Evolutionary conservation across 35 echinoderm and acorn worm genomes (phyloP).

Genomic region (Stichopus chloronotus): DNA sequence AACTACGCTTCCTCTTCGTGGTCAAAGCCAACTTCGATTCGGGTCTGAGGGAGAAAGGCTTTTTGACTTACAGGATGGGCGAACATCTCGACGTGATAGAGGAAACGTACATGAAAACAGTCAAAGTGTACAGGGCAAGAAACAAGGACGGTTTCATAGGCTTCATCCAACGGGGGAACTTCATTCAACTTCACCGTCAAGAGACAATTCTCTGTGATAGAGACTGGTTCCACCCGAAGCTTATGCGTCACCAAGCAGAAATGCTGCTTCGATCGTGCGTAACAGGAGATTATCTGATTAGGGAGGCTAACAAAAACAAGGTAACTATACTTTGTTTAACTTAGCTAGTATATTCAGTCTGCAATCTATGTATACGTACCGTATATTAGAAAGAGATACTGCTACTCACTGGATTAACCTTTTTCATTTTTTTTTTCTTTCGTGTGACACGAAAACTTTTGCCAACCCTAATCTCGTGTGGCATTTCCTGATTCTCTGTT

Average conservation of each 20-base stretch:
- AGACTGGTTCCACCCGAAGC: constrained; percentile 29
- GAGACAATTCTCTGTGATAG: constrained; percentile 13
- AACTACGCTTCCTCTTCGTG: neutral
- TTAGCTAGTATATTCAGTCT: too few species aligned
- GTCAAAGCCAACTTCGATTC: constrained; percentile 4
- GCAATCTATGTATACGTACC: too few species aligned
- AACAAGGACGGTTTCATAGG: constrained; percentile 13
- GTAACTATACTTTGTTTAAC: neutral
- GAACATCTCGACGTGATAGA: constrained; percentile 36
- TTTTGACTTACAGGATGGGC: neutral
- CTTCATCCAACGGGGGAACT: neutral
- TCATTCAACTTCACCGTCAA: neutral
- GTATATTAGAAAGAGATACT: too few species aligned
- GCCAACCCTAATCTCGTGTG: too few species aligned
- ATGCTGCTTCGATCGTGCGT: neutral
- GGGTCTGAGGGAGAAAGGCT: neutral
- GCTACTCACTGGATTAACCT: too few species aligned
- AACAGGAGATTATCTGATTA: neutral
- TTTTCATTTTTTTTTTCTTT: too few species aligned
- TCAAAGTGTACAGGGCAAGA: neutral
- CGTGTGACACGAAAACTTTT: too few species aligned
- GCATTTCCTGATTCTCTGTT: too few species aligned
- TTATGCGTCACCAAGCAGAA: constrained; percentile 2
- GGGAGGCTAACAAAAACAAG: constrained; percentile 10
- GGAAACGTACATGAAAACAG: neutral